phyloP scores from a whole-genome alignment of 2,113 vertebrate species.

The Odontesthes bonariensis region DNA sequence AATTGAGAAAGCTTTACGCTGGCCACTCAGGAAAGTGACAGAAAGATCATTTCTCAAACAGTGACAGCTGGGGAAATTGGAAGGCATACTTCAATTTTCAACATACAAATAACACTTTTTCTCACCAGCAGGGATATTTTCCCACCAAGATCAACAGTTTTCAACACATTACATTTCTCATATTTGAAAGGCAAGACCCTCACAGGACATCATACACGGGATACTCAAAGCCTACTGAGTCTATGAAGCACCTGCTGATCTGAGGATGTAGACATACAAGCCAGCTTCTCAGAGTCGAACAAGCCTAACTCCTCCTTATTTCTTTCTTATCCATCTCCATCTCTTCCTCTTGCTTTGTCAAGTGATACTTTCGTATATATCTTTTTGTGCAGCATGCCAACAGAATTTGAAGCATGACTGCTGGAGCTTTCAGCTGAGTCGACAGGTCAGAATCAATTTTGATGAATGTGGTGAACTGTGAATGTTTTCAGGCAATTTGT shows the following conservation, averaged over 20 bases:
- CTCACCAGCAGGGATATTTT: constrained; percentile 23
- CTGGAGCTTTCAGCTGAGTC: constrained; percentile 22
- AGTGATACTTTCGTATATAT: constrained; percentile 30
- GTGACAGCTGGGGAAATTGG: constrained; percentile 61
- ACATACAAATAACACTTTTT: constrained; percentile 25
- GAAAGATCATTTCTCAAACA: constrained; percentile 59
- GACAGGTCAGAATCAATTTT: constrained; percentile 51
- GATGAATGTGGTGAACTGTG: constrained; percentile 46
- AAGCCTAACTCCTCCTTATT: constrained; percentile 14
- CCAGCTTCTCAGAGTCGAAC: constrained; percentile 38
- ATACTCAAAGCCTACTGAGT: constrained; percentile 4
- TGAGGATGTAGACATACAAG: constrained; percentile 25
- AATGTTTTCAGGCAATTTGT: constrained; percentile 23
- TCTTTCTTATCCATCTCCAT: background rate
- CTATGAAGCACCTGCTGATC: constrained; percentile 38
- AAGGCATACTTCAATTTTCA: constrained; percentile 53
- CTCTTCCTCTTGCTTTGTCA: constrained; percentile 12
- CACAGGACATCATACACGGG: constrained; percentile 15
- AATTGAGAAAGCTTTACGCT: constrained; percentile 41
- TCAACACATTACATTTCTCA: constrained; percentile 14
- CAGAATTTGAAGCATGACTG: constrained; percentile 42
- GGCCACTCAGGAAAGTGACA: constrained; percentile 53
- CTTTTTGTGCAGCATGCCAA: constrained; percentile 30
- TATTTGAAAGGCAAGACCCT: constrained; percentile 35
- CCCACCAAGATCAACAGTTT: constrained; percentile 35